Conservation (phyloP, 2,797 vertebrate species). For the Anguilla pacifica region DNA sequence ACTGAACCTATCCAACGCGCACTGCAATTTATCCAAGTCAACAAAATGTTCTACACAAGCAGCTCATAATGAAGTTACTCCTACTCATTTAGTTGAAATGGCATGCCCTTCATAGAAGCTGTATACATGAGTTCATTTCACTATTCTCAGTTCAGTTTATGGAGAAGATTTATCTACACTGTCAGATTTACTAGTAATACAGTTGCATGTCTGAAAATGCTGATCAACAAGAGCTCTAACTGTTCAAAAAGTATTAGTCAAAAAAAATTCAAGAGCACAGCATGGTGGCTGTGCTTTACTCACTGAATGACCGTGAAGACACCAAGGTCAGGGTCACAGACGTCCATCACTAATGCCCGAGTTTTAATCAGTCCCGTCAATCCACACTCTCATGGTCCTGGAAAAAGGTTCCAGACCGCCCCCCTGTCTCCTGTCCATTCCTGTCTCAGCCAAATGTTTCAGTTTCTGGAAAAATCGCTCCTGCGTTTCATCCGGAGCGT, state of each 20-base stretch:
- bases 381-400: conserved; percentile 50
- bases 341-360: conserved; percentile 25
- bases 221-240: background rate
- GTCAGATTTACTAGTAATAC: background rate
- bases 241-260: background rate
- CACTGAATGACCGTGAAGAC: conserved; percentile 81
- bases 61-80: too few species aligned
- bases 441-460: conserved; percentile 68
- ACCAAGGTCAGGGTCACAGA: conserved; percentile 76
- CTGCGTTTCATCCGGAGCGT: conserved; percentile 65
- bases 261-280: background rate
- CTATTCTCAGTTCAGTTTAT: background rate
- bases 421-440: conserved; percentile 32
- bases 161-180: background rate
- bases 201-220: background rate
- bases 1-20: background rate
- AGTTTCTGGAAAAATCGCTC: conserved; percentile 66
- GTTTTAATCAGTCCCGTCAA: conserved; percentile 42
- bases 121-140: background rate
- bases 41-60: background rate
- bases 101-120: background rate
- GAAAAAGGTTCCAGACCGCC: background rate
- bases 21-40: background rate
- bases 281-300: conserved; percentile 58
- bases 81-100: background rate